Evolutionary conservation across 2,113 vertebrate genomes (phyloP), one percentile per base, ranked within the genome.

Genomic region (Leiothrix lutea): DNA sequence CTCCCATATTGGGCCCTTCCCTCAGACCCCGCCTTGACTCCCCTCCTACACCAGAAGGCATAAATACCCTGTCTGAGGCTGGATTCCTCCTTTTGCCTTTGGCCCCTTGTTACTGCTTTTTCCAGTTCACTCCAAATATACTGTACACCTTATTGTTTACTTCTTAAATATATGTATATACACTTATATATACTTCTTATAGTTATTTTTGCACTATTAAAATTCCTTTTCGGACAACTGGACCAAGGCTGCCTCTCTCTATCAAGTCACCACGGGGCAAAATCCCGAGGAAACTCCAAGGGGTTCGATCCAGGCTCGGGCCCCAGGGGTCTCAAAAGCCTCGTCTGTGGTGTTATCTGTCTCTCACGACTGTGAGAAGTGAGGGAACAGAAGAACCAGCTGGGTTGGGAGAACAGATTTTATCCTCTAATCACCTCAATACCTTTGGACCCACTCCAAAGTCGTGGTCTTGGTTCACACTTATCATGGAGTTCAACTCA

Each of bases 351-450:
- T 0, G 2, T 33, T 64, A 7, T 2, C n/a, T 22, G 62, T 18
- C 21, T 62, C 81, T n/a, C 58, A 11, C 44, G 47, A 0, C 17
- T 21, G 11, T 2, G 1, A 14, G 25, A 26, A 25, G 15, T 0
- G 12, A 67, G 26, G 11, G 29, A 8, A 22, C 4, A 38, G 36
- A 45, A n/a, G 24, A 3, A 5, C 33, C 28, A 31, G n/a, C 47
- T 48, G 51, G 38, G 28, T 26, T 1, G 1, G 5, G 5, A 1
- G 4, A 14, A 16, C 4, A 20, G 42, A 35, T 44, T 75, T 60
- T 25, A 10, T 24, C 21, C 54, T 71, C 23, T 38, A 0, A 20
- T 4, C 14, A 1, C 20, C 65, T 19, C 12, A 0, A 0, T 7
- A n/a, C 40, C 36, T 38, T 38, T 8, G 25, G 24, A 35, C 8